Percentiles rank a stretch among this genome's conserved stretches.
These are phyloP conservation scores for Myiotriccus ornatus DNA, from an alignment of 2,797 vertebrate genomes.

Conservation along the genomic window DNA sequence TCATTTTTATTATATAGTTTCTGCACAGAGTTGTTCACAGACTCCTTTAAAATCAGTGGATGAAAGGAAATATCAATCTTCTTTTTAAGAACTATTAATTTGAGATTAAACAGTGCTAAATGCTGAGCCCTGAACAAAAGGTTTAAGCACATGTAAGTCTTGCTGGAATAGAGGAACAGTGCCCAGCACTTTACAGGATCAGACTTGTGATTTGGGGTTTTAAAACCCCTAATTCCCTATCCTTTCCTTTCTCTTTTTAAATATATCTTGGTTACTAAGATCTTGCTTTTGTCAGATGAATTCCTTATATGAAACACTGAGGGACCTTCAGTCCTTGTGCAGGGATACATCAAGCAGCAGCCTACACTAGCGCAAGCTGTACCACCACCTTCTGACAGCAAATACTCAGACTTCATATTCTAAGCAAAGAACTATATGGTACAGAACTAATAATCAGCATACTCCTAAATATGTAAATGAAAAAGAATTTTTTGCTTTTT, in stretches of 20 bases:
- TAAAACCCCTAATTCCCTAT: background rate
- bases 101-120: slow-evolving; percentile 38
- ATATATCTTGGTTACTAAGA: background rate
- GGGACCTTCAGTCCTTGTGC: background rate
- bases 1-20: background rate
- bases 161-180: background rate
- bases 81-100: slow-evolving; percentile 8
- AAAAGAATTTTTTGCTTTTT: background rate
- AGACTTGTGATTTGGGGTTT: background rate
- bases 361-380: background rate
- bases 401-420: background rate
- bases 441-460: background rate
- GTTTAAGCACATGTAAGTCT: background rate
- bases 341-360: background rate
- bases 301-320: background rate
- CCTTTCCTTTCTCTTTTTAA: background rate
- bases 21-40: background rate
- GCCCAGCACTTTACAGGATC: background rate
- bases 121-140: slow-evolving; percentile 17
- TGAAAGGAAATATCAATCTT: slow-evolving; percentile 1
- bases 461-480: background rate
- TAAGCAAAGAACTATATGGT: background rate
- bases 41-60: slow-evolving; percentile 8
- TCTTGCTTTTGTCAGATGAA: background rate
- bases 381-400: background rate